A percentile compares a stretch with the other conserved stretches of the same genome.
phyloP scores from a whole-genome alignment of 2,888 invertebrate species.

The Hypolimnas misippus region DNA sequence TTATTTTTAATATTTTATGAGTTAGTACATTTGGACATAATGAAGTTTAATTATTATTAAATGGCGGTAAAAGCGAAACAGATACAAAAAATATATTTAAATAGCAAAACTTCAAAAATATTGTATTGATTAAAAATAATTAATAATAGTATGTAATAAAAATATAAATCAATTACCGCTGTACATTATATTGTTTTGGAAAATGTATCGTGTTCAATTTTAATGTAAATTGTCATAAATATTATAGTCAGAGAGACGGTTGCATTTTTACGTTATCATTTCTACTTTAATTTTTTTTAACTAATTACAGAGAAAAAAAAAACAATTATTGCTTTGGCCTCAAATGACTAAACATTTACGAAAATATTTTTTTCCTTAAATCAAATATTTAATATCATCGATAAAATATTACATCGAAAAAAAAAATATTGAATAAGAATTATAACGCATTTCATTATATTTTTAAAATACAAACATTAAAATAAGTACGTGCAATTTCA shows the following conservation, averaged over 20 bases:
- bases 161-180: not conserved
- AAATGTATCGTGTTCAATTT: not conserved
- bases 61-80: not conserved
- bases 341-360: slow-evolving; percentile 1
- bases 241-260: slow-evolving; percentile 1
- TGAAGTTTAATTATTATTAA: not conserved
- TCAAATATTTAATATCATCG: slow-evolving; percentile 17
- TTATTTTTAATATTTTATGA: not conserved
- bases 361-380: slow-evolving; percentile 23
- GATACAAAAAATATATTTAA: not conserved
- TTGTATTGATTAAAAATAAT: not conserved
- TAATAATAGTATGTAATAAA: not conserved
- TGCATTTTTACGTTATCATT: not conserved
- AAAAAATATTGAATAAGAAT: not conserved
- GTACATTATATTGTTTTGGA: slow-evolving; percentile 3
- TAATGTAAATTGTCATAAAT: not conserved
- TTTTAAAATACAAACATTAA: too few species aligned
- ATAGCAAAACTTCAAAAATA: not conserved
- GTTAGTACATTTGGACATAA: not conserved
- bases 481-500: too few species aligned
- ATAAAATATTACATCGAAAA: slow-evolving; percentile 18
- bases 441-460: too few species aligned
- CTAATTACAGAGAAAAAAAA: not conserved
- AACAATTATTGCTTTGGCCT: slow-evolving; percentile 1
- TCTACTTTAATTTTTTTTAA: not conserved